Base-by-base conservation (phyloP, 2,888 invertebrate genomes). In the Lepidochrysops patricia region DNA sequence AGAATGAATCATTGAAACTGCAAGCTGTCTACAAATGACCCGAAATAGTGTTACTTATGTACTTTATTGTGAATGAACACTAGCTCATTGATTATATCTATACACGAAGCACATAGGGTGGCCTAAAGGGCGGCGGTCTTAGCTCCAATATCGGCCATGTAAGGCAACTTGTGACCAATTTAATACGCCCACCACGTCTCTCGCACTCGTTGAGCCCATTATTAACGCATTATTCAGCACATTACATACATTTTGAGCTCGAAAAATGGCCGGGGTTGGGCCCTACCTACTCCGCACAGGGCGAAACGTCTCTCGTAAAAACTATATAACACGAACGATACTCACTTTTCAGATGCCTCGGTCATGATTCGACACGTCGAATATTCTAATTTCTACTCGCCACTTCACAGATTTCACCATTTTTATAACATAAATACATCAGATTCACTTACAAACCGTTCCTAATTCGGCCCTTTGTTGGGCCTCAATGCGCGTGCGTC, bases 291-390 rank as follows among this genome's bases (percentile, higher is more conserved):
- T 72, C 70, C 72, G 74, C 71, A 70, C 74, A 80, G 83, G 84
- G 82, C 82, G 80, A 80, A 76, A 75, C 77, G 74, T 72, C 69
- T 71, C 70, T 62, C 70, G 67, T 75, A 72, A 77, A 80, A 82
- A 72, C 70, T 80, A 77, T 77, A 77, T 74, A 69, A 76, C 72
- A 76, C 73, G 67, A 69, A 72, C 73, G 74, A 66, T 81, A 93
- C 94, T 95, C 91, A 96, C 95, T 95, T 94, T 92, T 96, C 95
- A 94, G 93, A 94, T 93, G 93, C 93, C 92, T 95, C 95, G 94
- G 94, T 95, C 95, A 95, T 96, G 95, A 91, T 95, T 94, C 91
- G 93, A 93, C 90, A 92, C 93, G 92, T 92, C 92, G 92, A 93
- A 93, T 92, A 93, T 92, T 92, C 93, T 94, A 95, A 92, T 94